Evolutionary conservation across 2,113 vertebrate genomes (phyloP).

Genomic region (Coreoperca whiteheadi): DNA sequence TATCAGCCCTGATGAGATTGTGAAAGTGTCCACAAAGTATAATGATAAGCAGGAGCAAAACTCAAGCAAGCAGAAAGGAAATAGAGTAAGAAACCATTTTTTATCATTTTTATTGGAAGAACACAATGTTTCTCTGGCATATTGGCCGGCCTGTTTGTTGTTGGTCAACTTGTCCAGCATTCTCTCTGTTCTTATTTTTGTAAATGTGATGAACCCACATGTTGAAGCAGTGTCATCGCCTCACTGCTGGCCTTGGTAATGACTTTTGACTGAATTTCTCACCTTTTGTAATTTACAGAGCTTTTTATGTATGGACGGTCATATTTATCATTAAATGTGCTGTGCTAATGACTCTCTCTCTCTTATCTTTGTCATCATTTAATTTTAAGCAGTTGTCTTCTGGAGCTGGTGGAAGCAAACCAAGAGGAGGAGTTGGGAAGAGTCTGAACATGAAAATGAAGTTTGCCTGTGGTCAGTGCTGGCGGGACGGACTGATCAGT

Average conservation of each 20-base stretch:
- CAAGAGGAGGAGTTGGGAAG: slow-evolving; percentile 45
- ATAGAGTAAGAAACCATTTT: slow-evolving; percentile 49
- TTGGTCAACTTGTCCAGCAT: neutral
- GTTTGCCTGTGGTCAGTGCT: slow-evolving; percentile 94
- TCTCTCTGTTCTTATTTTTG: neutral
- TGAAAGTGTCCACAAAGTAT: slow-evolving; percentile 90
- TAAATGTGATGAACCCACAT: neutral
- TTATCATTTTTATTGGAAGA: neutral
- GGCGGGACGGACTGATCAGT: slow-evolving; percentile 88
- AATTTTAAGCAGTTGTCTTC: slow-evolving; percentile 8
- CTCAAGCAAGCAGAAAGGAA: slow-evolving; percentile 81
- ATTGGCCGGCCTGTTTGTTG: neutral
- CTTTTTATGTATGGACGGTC: neutral
- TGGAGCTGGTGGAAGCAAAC: slow-evolving; percentile 39
- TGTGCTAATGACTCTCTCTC: neutral
- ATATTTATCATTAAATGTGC: neutral
- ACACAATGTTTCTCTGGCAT: neutral
- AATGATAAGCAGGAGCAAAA: slow-evolving; percentile 87
- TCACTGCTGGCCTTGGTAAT: neutral
- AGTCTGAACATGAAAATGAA: slow-evolving; percentile 88
- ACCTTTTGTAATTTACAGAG: neutral
- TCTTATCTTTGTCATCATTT: neutral
- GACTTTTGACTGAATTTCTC: neutral
- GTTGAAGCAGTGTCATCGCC: neutral
- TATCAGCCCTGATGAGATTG: slow-evolving; percentile 91